Percentiles rank a stretch among this genome's conserved stretches.
phyloP scores from a whole-genome alignment of 1,140 invertebrate species.

The Mactra quadrangularis region DNA sequence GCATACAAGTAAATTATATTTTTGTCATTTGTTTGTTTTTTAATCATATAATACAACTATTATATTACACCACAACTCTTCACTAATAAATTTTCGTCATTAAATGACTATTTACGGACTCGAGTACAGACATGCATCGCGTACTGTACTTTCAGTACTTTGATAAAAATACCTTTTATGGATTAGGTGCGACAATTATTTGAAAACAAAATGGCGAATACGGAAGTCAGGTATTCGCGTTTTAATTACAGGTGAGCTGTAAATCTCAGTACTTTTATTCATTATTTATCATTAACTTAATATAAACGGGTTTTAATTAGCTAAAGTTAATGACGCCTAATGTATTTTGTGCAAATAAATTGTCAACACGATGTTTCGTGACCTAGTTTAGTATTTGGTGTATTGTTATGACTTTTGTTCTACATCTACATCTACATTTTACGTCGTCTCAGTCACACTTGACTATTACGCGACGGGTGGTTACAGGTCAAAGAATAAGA shows the following conservation, averaged over 20 bases:
- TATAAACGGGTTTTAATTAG: background rate
- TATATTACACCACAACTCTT: no score
- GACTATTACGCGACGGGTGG: no score
- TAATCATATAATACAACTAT: no score
- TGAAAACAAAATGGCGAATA: constrained; percentile 48
- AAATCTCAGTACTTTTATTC: background rate
- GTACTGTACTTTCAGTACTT: background rate
- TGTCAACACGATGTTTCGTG: background rate
- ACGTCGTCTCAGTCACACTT: no score
- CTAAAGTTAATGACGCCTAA: background rate
- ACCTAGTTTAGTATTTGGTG: background rate
- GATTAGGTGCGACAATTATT: constrained; percentile 4
- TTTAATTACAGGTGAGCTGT: constrained; percentile 21
- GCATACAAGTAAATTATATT: no score
- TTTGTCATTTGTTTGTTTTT: no score
- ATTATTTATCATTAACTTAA: background rate
- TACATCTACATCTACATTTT: background rate
- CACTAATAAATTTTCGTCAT: no score
- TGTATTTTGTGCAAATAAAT: background rate
- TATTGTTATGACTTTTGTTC: background rate
- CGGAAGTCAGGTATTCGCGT: constrained; percentile 53
- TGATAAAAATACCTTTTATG: constrained; percentile 35
- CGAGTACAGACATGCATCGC: no score
- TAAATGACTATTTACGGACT: no score
- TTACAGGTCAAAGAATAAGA: no score